phyloP scores from a whole-genome alignment of 2,888 invertebrate species.

The Trichacis sp. region DNA sequence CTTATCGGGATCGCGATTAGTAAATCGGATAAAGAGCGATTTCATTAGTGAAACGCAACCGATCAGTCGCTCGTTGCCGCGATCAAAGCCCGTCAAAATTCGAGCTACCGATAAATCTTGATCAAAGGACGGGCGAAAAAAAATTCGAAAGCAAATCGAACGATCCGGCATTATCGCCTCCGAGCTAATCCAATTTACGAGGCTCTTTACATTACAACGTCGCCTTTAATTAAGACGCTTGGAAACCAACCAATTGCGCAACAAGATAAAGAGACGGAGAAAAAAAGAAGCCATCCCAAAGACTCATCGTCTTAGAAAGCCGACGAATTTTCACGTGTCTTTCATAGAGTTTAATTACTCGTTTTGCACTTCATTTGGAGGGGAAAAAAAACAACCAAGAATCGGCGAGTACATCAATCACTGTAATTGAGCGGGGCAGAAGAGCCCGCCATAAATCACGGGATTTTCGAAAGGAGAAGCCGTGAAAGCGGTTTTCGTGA shows the following conservation, averaged over 20 bases:
- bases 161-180: background rate
- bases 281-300: too few species aligned
- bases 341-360: background rate
- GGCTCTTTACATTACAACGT: too few species aligned
- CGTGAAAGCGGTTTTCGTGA: constrained; percentile 10
- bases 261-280: too few species aligned
- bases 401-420: background rate
- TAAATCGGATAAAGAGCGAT: background rate
- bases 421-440: background rate
- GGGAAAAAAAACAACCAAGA: too few species aligned
- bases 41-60: background rate
- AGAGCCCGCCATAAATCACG: background rate
- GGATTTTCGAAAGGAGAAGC: background rate
- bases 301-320: too few species aligned
- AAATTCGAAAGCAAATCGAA: background rate
- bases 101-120: background rate
- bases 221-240: too few species aligned
- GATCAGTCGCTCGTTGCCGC: background rate
- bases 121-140: background rate
- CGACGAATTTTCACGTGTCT: background rate
- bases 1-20: too few species aligned
- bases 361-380: background rate
- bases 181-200: background rate
- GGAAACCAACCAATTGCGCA: too few species aligned
- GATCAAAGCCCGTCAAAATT: background rate